Evolutionary conservation across 30 jellyfish, hydroid and myxozoan genomes (phyloP), one percentile per base, ranked within the genome.

Genomic region (Chrysaora quinquecirrha): DNA sequence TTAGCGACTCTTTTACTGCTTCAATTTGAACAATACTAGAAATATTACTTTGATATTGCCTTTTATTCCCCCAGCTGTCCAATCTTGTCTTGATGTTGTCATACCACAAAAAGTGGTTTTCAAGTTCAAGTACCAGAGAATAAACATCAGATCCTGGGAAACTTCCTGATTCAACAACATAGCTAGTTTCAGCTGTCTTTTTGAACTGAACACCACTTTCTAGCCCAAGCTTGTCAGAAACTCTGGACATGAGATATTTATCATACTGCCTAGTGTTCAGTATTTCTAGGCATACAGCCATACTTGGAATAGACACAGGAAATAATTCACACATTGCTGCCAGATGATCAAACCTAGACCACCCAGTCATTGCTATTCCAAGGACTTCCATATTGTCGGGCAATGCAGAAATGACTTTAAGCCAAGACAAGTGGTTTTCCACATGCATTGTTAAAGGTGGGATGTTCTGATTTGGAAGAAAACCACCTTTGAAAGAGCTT

Each of bases 301-400:
- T 35, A 11, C 90, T 19, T 34, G 93, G 93, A 11, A 82, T 29
- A 23, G 93, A 89, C 3, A 80, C 93, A 30, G 93, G 93, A 22
- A 82, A 49, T 18, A 82, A 87, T 30, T 82, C 93, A 68, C 93
- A 82, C 66, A 82, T 27, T 11, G 93, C 46, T 28, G 93, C 93
- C 29, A 82, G 64, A 31, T 82, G 93, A 68, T 82, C 93, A 70
- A 28, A 84, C 85, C 95, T 73, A 20, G 95, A 90, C 95, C 95
- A 84, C 18, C 95, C 95, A 3, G 95, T 74, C 43, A 84, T 2
- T 11, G 90, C 95, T 14, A 84, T 60, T 11, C 95, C 95, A 14
- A 48, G 3, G 1, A 73, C 85, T 33, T 60, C 34, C 9, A 63
- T 32, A 25, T 46, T 84, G 11, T 54, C 74, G n/a, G 68, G 49